A percentile compares a stretch with the other conserved stretches of the same genome.
These are phyloP conservation scores for Oxyruncus cristatus DNA, from an alignment of 2,113 vertebrate species.

Conservation along the genomic window DNA sequence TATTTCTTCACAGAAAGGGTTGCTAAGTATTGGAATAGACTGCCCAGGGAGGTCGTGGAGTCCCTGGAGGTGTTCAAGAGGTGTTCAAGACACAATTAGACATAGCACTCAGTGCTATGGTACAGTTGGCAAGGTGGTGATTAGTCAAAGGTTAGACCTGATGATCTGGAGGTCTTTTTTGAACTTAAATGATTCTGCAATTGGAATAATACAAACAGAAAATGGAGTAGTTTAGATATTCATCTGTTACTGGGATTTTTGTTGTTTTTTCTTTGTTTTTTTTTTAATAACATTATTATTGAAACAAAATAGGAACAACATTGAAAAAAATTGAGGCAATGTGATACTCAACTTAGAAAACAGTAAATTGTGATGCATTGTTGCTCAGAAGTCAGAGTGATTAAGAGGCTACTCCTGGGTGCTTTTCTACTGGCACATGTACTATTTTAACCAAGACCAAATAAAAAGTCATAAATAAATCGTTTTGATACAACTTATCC, in stretches of 20 bases:
- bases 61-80: not conserved
- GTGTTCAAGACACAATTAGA: not conserved
- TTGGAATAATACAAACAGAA: not conserved
- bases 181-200: not conserved
- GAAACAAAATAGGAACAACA: not conserved
- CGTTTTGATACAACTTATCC: slow-evolving; percentile 16
- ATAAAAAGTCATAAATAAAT: slow-evolving; percentile 67
- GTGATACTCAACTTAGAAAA: slow-evolving; percentile 23
- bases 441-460: slow-evolving; percentile 54
- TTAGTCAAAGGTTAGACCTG: not conserved
- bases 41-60: not conserved
- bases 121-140: not conserved
- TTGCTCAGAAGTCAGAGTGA: slow-evolving; percentile 14
- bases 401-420: not conserved
- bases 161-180: not conserved
- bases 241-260: not conserved
- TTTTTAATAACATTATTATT: not conserved
- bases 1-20: not conserved
- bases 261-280: not conserved
- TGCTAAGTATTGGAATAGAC: not conserved
- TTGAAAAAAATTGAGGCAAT: slow-evolving; percentile 4
- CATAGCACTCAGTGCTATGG: not conserved
- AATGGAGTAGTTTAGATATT: slow-evolving; percentile 11
- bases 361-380: slow-evolving; percentile 33
- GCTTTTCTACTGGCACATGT: not conserved